These are phyloP conservation scores for Eupeodes luniger DNA, from an alignment of 2,888 invertebrate genomes.

Conservation along the genomic window DNA sequence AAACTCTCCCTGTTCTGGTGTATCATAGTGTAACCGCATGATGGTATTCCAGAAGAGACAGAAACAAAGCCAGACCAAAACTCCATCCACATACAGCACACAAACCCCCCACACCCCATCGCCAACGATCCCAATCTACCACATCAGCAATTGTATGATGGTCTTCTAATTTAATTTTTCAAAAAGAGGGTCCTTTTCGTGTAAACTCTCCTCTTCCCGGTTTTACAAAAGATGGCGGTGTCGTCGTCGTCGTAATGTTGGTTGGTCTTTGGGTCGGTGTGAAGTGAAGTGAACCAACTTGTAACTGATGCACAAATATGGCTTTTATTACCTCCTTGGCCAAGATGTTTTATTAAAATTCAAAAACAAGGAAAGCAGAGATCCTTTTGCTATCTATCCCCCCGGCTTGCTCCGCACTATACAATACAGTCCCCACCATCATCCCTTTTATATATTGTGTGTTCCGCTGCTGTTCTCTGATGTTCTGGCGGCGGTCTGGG, in stretches of 20 bases:
- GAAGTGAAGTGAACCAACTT: constrained; percentile 36
- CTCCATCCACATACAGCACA: background rate
- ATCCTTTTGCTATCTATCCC: background rate
- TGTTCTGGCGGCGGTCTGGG: background rate
- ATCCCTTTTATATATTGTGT: background rate
- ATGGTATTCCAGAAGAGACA: background rate
- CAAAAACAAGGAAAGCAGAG: background rate
- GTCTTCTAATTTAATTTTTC: constrained; percentile 61
- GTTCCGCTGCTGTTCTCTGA: background rate
- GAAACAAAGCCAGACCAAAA: background rate
- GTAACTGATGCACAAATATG: constrained; percentile 62
- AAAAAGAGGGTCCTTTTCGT: background rate
- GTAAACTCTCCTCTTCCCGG: background rate
- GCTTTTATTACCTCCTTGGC: constrained; percentile 70
- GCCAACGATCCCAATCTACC: background rate
- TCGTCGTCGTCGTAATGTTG: background rate
- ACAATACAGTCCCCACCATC: background rate
- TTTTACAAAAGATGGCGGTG: background rate
- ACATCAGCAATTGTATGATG: constrained; percentile 34
- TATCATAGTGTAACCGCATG: background rate
- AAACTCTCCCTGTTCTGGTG: background rate
- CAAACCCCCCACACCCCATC: background rate
- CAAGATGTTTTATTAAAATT: constrained; percentile 72
- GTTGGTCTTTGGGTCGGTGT: background rate
- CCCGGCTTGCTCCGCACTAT: background rate